A percentile compares a stretch with the other conserved stretches of the same genome.
Evolutionary conservation across 2,888 invertebrate genomes (phyloP).

Genomic region (Balanococcus diminutus): DNA sequence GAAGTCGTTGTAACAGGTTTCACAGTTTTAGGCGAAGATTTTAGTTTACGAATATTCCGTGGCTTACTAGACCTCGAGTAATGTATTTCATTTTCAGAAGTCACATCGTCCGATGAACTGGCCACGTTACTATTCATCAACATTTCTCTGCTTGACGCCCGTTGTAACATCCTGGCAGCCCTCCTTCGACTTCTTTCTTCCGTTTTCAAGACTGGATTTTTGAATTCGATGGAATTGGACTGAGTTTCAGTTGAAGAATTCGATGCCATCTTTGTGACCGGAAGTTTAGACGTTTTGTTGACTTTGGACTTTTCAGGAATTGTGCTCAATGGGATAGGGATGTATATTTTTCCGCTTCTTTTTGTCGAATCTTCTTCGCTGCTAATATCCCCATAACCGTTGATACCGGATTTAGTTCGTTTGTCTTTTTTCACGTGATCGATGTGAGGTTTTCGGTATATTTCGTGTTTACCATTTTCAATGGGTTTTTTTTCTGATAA

Average conservation of each 20-base stretch:
- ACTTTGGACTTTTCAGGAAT: constrained; percentile 56
- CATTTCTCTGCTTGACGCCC: constrained; percentile 65
- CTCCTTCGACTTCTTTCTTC: constrained; percentile 58
- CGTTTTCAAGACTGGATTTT: constrained; percentile 31
- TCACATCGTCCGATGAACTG: constrained; percentile 65
- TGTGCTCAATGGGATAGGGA: constrained; percentile 56
- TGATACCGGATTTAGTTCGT: not conserved
- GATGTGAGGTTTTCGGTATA: constrained; percentile 49
- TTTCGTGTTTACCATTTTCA: not conserved
- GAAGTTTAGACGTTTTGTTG: not conserved
- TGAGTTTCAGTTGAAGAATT: constrained; percentile 47
- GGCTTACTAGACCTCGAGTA: constrained; percentile 53
- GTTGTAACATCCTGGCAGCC: constrained; percentile 63
- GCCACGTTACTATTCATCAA: constrained; percentile 62
- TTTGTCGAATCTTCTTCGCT: constrained; percentile 60
- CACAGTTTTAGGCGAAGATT: not conserved
- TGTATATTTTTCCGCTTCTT: constrained; percentile 38
- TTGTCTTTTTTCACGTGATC: constrained; percentile 37
- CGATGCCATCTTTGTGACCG: constrained; percentile 45
- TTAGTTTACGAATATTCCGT: constrained; percentile 51
- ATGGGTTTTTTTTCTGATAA: not conserved
- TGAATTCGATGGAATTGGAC: constrained; percentile 17
- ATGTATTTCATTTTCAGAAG: constrained; percentile 57
- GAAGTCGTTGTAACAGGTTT: not conserved
- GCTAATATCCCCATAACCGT: constrained; percentile 63